Evolutionary conservation across 2,797 vertebrate species (phyloP).

Genomic region (Ptychobarbus kaznakovi): DNA sequence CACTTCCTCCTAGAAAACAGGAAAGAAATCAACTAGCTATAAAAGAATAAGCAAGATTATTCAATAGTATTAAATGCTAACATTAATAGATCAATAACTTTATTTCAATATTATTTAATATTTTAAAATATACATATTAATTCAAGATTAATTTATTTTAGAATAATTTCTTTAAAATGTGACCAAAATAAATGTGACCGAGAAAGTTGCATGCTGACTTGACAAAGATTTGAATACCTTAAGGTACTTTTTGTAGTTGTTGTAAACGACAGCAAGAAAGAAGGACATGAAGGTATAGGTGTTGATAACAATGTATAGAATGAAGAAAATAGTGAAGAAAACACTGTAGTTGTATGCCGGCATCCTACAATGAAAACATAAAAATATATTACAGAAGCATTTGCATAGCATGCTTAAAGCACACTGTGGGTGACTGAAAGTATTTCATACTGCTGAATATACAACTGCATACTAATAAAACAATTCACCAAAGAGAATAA

Average conservation of each 20-base stretch:
- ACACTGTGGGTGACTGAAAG: not conserved
- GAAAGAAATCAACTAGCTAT: not conserved
- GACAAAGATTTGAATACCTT: constrained; percentile 78
- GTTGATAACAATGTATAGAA: constrained; percentile 90
- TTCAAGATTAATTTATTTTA: not conserved
- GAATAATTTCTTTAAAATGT: not conserved
- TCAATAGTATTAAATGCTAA: not conserved
- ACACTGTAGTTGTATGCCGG: constrained; percentile 88
- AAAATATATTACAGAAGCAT: not conserved
- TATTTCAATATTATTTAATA: not conserved
- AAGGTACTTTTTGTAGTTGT: constrained; percentile 94
- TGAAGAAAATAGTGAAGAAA: constrained; percentile 88
- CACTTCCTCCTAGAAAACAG: constrained; percentile 85
- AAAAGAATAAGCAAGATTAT: no score
- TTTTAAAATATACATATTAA: not conserved
- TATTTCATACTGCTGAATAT: not conserved
- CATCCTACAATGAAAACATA: constrained; percentile 81
- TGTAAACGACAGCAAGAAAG: constrained; percentile 95
- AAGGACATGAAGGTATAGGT: constrained; percentile 97
- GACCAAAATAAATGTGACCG: not conserved
- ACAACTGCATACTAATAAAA: not conserved
- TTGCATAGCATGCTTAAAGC: not conserved
- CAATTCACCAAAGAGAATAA: not conserved
- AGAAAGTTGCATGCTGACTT: not conserved
- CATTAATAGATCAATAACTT: not conserved